Conservation (phyloP, 2,888 invertebrate species). For the Sphinx pinastri region DNA sequence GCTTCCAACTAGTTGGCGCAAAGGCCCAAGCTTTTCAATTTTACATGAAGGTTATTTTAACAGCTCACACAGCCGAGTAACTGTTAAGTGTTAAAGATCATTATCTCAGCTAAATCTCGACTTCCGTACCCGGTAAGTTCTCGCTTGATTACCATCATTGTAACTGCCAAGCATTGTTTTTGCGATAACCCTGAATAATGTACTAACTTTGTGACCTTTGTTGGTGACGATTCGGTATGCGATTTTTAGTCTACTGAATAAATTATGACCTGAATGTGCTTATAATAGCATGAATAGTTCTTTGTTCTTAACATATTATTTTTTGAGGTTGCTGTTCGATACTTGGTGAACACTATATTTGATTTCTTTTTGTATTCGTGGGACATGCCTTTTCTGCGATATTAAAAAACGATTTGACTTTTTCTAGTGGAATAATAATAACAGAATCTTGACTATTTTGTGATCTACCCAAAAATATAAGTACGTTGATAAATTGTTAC, state of each 20-base stretch:
- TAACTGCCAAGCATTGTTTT: slow-evolving; percentile 41
- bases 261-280: background rate
- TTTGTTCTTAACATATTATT: background rate
- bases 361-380: too few relatives aligned
- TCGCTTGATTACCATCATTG: slow-evolving; percentile 47
- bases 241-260: background rate
- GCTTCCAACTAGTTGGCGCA: background rate
- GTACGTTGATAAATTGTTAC: too few relatives aligned
- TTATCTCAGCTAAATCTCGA: slow-evolving; percentile 35
- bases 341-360: too few relatives aligned
- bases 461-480: too few relatives aligned
- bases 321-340: too few relatives aligned
- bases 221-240: background rate
- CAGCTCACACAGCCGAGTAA: background rate
- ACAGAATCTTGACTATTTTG: too few relatives aligned
- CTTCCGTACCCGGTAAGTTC: slow-evolving; percentile 39
- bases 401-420: too few relatives aligned
- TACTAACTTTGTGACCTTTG: slow-evolving; percentile 2
- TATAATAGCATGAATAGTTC: background rate
- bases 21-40: background rate
- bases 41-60: background rate
- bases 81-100: slow-evolving; percentile 4
- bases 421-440: too few relatives aligned
- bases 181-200: background rate
- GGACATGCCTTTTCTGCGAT: too few relatives aligned